Percentiles rank a stretch among this genome's conserved stretches.
Evolutionary conservation across 2,797 vertebrate genomes (phyloP).

Genomic region (Pyrrhura leucotis): DNA sequence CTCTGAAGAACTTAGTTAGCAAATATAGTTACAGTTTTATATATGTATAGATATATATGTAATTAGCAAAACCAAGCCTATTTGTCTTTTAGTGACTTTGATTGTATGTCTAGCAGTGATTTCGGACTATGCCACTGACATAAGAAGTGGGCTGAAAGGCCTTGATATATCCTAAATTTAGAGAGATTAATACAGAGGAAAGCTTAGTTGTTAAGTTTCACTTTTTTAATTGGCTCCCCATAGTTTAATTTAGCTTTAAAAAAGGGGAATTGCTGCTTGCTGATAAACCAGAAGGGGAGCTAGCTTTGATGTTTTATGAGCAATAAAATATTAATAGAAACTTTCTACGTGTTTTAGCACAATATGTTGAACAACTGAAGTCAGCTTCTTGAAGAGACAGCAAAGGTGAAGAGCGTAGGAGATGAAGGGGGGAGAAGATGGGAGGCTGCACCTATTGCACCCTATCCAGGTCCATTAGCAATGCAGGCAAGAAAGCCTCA

Average conservation of each 20-base stretch:
- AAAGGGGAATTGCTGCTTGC: neutral
- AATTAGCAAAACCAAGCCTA: neutral
- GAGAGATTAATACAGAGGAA: neutral
- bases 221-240: neutral
- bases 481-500: neutral
- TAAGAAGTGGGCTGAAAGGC: neutral
- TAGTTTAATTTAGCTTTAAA: constrained; percentile 32
- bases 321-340: constrained; percentile 39
- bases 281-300: constrained; percentile 3
- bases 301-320: constrained; percentile 52
- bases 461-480: neutral
- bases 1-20: neutral
- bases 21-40: neutral
- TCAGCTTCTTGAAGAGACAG: neutral
- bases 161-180: neutral
- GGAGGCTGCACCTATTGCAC: neutral
- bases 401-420: neutral
- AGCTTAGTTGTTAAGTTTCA: neutral
- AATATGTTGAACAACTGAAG: neutral
- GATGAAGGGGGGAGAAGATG: neutral
- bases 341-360: neutral
- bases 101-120: neutral
- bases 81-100: neutral
- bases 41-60: neutral
- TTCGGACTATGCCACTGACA: neutral